Conservation (phyloP, 2,888 invertebrate species). For the Scrobipalpa atriplicella region DNA sequence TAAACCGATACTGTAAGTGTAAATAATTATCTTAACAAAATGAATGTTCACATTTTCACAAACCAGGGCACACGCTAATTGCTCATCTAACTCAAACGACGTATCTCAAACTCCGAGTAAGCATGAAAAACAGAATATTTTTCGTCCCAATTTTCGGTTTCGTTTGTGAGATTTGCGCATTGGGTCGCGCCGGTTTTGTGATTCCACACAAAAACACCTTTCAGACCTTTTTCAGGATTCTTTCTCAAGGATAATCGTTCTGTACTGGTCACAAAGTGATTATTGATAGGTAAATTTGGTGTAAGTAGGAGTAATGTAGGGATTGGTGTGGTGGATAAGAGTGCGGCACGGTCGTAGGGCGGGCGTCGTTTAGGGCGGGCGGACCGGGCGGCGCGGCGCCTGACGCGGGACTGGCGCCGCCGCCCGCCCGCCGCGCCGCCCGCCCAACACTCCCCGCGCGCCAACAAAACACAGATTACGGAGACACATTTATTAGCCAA, state of each 20-base stretch:
- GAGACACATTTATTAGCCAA: constrained; percentile 78
- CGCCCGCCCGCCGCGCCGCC: constrained; percentile 47
- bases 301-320: constrained; percentile 19
- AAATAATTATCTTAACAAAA: background rate
- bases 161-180: constrained; percentile 75
- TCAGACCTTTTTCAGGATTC: constrained; percentile 31
- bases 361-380: constrained; percentile 55
- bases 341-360: constrained; percentile 48
- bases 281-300: background rate
- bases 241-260: background rate
- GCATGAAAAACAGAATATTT: constrained; percentile 42
- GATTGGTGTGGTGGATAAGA: constrained; percentile 37
- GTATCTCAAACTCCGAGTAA: constrained; percentile 28
- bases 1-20: background rate
- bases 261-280: background rate
- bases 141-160: constrained; percentile 60
- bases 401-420: constrained; percentile 77
- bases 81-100: background rate
- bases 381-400: constrained; percentile 73
- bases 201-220: constrained; percentile 59
- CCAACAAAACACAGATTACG: constrained; percentile 78
- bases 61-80: background rate
- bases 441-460: constrained; percentile 52
- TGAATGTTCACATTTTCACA: background rate
- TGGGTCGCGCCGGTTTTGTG: constrained; percentile 70